Percentiles rank a stretch among this genome's conserved stretches.
These are phyloP conservation scores for Neodiprion pinetum DNA, from an alignment of 1,140 invertebrate genomes.

Conservation along the genomic window DNA sequence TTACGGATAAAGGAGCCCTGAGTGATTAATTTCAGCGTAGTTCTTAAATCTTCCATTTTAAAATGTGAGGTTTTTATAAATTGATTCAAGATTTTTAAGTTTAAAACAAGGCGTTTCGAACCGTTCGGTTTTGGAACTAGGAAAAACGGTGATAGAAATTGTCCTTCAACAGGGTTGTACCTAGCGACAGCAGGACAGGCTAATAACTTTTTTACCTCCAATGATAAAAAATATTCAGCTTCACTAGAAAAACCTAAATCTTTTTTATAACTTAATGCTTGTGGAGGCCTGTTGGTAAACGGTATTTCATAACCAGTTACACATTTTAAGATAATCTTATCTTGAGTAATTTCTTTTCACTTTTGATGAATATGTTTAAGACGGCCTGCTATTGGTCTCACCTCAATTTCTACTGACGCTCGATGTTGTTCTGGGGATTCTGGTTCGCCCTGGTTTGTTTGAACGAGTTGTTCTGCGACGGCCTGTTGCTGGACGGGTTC, in stretches of 20 bases:
- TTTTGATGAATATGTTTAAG: constrained; percentile 14
- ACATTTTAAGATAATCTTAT: constrained; percentile 9
- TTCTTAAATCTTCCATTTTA: constrained; percentile 4
- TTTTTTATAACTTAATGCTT: no score
- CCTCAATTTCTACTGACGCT: constrained; percentile 15
- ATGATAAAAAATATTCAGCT: no score
- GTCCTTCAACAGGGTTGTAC: background rate
- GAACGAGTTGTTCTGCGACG: constrained; percentile 5
- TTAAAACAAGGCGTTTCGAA: background rate
- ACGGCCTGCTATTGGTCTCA: constrained; percentile 18
- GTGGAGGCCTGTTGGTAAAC: background rate
- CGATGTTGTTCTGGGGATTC: background rate
- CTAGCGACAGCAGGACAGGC: no score
- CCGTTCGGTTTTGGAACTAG: background rate
- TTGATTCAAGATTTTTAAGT: constrained; percentile 12
- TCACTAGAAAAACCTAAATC: no score
- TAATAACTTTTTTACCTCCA: no score
- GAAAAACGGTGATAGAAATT: background rate
- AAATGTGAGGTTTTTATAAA: constrained; percentile 12
- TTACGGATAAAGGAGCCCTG: no score
- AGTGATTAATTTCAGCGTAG: background rate
- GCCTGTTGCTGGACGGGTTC: constrained; percentile 9
- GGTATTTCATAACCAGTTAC: constrained; percentile 11
- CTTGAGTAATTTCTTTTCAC: constrained; percentile 11
- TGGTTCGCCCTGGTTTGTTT: constrained; percentile 7